A percentile compares a stretch with the other conserved stretches of the same genome.
phyloP scores from a whole-genome alignment of 2,888 invertebrate species.

The Embidobia sp. region DNA sequence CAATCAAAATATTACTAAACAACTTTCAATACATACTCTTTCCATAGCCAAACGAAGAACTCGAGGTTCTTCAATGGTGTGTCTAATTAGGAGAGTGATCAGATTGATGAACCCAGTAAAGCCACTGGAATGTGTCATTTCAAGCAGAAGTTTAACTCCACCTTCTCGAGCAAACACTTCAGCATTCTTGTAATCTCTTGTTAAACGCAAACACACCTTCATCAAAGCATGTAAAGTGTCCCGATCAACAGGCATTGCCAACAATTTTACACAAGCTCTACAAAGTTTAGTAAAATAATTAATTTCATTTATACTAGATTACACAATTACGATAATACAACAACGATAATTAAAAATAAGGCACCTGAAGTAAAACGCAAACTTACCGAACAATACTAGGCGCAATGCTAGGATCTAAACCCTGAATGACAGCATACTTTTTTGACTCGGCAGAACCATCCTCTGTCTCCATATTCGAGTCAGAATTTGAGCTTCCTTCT shows the following conservation, averaged over 20 bases:
- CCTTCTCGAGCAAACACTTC: conserved; percentile 88
- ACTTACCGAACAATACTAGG: conserved; percentile 78
- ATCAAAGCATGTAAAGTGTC: conserved; percentile 90
- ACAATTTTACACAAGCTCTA: conserved; percentile 85
- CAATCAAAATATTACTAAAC: too few species aligned
- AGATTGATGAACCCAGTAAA: conserved; percentile 89
- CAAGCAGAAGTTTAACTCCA: conserved; percentile 88
- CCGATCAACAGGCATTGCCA: conserved; percentile 87
- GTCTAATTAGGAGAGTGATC: conserved; percentile 89
- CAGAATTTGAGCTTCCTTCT: conserved; percentile 73
- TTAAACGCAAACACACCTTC: conserved; percentile 88
- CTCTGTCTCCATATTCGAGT: conserved; percentile 79
- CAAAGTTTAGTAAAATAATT: conserved; percentile 1
- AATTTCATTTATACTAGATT: not conserved
- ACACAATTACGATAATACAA: too few species aligned
- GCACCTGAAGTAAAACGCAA: not conserved
- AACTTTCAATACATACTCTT: conserved; percentile 82
- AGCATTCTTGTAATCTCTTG: conserved; percentile 88
- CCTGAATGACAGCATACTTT: conserved; percentile 75
- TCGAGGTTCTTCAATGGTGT: conserved; percentile 89
- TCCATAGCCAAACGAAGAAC: conserved; percentile 90
- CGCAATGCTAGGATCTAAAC: conserved; percentile 77
- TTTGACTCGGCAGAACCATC: conserved; percentile 71
- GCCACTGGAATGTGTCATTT: conserved; percentile 87
- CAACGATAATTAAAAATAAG: conserved; percentile 1